Evolutionary conservation across 2,113 vertebrate genomes (phyloP), one percentile per base, ranked within the genome.

Genomic region (Mystacornis crossleyi): DNA sequence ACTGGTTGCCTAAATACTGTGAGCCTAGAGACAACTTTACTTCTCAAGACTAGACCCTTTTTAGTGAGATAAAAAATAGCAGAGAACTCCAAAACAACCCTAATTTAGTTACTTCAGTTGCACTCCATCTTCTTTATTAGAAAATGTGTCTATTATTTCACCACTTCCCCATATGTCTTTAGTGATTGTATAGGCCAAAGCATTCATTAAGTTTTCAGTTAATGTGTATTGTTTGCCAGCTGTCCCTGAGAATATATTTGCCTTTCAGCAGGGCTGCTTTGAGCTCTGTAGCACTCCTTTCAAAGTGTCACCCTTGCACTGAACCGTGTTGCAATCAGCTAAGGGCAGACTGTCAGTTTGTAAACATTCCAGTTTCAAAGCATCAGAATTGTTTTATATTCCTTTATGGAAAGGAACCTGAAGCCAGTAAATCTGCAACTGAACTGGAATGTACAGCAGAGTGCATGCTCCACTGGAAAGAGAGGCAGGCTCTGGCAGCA

Each of bases 401-500:
- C 38, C n/a, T 48, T 86, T 67, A 25, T 29, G 0, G 3, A 71
- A 62, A 14, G 8, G 33, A 84, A 64, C 11, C 8, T 40, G 33
- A 93, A 83, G 60, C 17, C 20, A 25, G 8, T 60, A 86, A 93
- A 81, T 70, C 21, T 74, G 18, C 24, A 48, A 3, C 26, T 54
- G 69, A 78, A 62, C 47, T 12, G 8, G 34, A 66, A 40, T 0
- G 1, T n/a, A 62, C 0, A 0, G 12, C 15, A 82, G 31, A 65
- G 25, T 24, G 7, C 12, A 14, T 16, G 33, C 26, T 72, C 21
- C 9, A 3, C 4, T 57, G 17, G 18, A 72, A 75, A 5, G 33
- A 25, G 17, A 84, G 21, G 55, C 5, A 42, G 8, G 25, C 0
- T 48, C 18, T 38, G 24, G 47, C 15, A 55, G 16, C 25, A 20